A percentile compares a stretch with the other conserved stretches of the same genome.
These are phyloP conservation scores for Tapirus terrestris DNA, from an alignment of 2,113 vertebrate species.

Conservation along the genomic window DNA sequence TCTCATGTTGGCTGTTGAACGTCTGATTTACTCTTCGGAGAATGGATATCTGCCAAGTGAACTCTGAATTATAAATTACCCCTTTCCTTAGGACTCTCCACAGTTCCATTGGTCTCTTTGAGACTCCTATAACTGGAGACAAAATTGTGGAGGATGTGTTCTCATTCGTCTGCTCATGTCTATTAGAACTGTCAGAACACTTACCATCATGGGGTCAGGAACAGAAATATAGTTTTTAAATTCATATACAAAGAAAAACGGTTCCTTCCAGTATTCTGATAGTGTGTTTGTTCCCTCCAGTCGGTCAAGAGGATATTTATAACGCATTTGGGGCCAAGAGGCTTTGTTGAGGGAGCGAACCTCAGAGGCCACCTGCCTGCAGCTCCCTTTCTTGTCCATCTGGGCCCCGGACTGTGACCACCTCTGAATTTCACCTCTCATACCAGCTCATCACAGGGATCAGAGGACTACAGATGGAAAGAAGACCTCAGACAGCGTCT, in stretches of 20 bases:
- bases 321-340: background rate
- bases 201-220: background rate
- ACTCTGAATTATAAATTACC: background rate
- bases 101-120: background rate
- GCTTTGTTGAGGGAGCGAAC: background rate
- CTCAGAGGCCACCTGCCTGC: background rate
- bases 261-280: background rate
- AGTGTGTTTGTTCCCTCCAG: background rate
- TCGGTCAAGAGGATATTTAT: background rate
- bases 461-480: background rate
- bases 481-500: background rate
- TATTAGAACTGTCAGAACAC: background rate
- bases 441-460: background rate
- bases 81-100: background rate
- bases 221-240: background rate
- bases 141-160: background rate
- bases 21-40: background rate
- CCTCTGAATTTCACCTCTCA: background rate
- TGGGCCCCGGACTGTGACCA: too few relatives aligned
- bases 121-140: background rate
- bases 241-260: background rate
- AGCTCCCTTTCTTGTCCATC: background rate
- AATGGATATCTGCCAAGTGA: background rate
- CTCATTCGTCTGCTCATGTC: background rate
- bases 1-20: background rate